Percentiles rank a stretch among this genome's conserved stretches.
phyloP scores from a whole-genome alignment of 1,140 invertebrate genomes.

The Anastrepha obliqua region DNA sequence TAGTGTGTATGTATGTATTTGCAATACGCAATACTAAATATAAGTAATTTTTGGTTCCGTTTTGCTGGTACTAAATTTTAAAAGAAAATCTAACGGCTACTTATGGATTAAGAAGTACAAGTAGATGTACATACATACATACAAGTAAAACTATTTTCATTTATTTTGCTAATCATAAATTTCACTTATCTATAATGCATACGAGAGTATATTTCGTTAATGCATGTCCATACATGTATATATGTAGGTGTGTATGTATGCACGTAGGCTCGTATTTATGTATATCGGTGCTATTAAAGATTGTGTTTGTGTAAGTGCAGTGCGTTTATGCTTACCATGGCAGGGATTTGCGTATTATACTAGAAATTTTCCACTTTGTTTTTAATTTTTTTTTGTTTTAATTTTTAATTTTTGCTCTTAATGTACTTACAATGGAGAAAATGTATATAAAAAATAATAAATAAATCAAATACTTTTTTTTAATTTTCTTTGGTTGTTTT shows the following conservation, averaged over 20 bases:
- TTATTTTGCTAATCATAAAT: constrained; percentile 14
- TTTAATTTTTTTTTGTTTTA: background rate
- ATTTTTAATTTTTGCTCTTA: no score
- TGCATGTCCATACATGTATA: background rate
- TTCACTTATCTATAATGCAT: constrained; percentile 22
- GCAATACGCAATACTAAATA: background rate
- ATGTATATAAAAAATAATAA: no score
- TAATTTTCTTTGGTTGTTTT: no score
- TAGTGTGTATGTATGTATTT: constrained; percentile 25
- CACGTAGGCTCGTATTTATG: background rate
- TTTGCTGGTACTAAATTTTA: background rate
- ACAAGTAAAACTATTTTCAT: constrained; percentile 6
- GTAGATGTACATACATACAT: no score
- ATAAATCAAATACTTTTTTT: no score
- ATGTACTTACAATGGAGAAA: no score
- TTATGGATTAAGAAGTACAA: constrained; percentile 39
- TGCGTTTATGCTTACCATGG: background rate
- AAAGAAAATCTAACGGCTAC: constrained; percentile 43
- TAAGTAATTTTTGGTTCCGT: background rate
- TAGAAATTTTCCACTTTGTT: no score
- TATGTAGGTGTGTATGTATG: background rate
- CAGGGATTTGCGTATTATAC: background rate
- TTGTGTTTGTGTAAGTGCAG: background rate
- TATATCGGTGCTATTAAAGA: background rate
- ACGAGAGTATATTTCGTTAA: background rate